These are phyloP conservation scores for Nebria salina DNA, from an alignment of 2,888 invertebrate species.

Conservation along the genomic window DNA sequence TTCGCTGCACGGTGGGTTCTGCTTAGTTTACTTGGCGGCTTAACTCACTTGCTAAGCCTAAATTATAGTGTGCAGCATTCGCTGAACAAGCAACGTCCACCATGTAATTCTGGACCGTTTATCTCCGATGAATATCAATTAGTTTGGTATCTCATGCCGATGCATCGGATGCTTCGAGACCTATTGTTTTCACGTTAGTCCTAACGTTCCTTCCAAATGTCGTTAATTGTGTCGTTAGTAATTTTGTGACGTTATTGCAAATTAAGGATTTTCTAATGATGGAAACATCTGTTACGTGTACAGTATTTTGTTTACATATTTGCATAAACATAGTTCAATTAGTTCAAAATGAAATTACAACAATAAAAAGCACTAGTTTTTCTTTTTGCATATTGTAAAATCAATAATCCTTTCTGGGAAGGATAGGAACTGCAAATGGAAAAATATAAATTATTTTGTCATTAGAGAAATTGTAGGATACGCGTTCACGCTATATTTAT, in stretches of 20 bases:
- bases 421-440: neutral
- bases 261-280: constrained; percentile 10
- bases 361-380: too few species aligned
- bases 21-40: constrained; percentile 48
- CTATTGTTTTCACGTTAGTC: constrained; percentile 27
- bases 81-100: constrained; percentile 45
- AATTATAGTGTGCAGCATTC: constrained; percentile 55
- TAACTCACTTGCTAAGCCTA: constrained; percentile 56
- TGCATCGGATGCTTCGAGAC: neutral
- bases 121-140: constrained; percentile 57
- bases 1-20: neutral
- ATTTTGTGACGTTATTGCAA: neutral
- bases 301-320: too few species aligned
- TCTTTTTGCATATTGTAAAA: constrained; percentile 2
- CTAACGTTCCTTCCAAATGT: neutral
- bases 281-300: neutral
- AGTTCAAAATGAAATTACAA: too few species aligned
- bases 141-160: constrained; percentile 40
- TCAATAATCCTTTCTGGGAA: constrained; percentile 23
- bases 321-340: too few species aligned
- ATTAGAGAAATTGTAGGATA: constrained; percentile 10
- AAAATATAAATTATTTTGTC: constrained; percentile 25
- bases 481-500: too few species aligned
- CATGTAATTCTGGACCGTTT: constrained; percentile 49
- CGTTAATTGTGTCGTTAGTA: constrained; percentile 30